Evolutionary conservation across 92 coral and sea anemone species (phyloP).

Genomic region (Pocillopora grandis): DNA sequence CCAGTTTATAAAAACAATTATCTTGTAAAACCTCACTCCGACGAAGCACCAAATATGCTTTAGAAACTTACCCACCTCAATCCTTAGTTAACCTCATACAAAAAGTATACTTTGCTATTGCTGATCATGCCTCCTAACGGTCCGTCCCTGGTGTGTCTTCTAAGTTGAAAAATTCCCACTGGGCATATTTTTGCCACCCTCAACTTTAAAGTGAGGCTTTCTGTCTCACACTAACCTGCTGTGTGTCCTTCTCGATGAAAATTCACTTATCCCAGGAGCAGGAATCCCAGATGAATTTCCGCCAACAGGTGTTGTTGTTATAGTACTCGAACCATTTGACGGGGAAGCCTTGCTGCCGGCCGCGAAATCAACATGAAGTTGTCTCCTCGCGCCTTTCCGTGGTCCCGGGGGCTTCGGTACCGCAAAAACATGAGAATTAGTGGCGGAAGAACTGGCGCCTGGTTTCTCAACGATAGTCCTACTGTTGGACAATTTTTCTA

Average conservation of each 20-base stretch:
- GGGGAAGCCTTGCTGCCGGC: slow-evolving; percentile 54
- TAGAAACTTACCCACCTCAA: no score
- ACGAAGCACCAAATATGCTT: no score
- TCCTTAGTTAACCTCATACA: no score
- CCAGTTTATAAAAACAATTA: no score
- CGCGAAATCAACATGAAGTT: slow-evolving; percentile 70
- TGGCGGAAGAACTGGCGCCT: slow-evolving; percentile 20
- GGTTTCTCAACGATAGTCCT: slow-evolving; percentile 45
- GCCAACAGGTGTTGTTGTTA: neutral
- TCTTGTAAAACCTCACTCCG: no score
- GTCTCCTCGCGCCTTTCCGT: slow-evolving; percentile 87
- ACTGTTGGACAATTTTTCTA: slow-evolving; percentile 5
- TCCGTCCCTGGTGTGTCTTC: no score
- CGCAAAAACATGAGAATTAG: slow-evolving; percentile 54
- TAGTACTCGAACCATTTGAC: slow-evolving; percentile 24
- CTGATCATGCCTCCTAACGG: no score
- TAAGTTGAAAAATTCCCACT: no score
- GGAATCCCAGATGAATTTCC: slow-evolving; percentile 59
- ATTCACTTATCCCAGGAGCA: slow-evolving; percentile 69
- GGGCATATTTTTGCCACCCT: no score
- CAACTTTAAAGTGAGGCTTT: no score
- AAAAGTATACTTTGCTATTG: no score
- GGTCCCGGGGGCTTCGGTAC: slow-evolving; percentile 89
- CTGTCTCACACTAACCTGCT: slow-evolving; percentile 68
- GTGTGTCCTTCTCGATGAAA: slow-evolving; percentile 84